Conservation (phyloP, 2,113 vertebrate genomes). For the Odobenus rosmarus region DNA sequence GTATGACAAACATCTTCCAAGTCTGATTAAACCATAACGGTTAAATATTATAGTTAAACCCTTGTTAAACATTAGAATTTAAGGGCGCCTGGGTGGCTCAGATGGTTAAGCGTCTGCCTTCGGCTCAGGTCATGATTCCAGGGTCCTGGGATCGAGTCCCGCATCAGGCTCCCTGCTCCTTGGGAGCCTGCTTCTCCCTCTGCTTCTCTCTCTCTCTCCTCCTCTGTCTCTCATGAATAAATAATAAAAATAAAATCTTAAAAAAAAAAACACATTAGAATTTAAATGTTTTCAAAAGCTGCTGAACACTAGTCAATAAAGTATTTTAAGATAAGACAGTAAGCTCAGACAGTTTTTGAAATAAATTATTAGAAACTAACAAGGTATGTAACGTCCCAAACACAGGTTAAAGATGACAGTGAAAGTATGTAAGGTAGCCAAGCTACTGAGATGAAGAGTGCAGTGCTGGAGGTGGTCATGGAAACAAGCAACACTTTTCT, state of each 20-base stretch:
- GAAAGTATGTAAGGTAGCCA: background rate
- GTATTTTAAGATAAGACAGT: background rate
- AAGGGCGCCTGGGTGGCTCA: too few relatives aligned
- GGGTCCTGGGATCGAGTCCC: too few relatives aligned
- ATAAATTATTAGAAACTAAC: slow-evolving; percentile 16
- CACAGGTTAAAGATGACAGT: background rate
- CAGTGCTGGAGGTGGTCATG: background rate
- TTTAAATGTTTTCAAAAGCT: slow-evolving; percentile 16
- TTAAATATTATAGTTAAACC: background rate
- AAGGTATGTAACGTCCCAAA: background rate
- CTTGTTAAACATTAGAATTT: background rate
- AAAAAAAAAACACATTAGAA: too few relatives aligned
- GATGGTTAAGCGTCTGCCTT: too few relatives aligned
- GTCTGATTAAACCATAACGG: background rate
- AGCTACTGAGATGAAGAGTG: background rate
- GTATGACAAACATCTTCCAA: background rate
- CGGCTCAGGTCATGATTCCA: too few relatives aligned
- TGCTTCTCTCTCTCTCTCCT: too few relatives aligned
- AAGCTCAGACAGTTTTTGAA: background rate
- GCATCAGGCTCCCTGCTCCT: too few relatives aligned
- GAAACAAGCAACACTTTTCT: background rate
- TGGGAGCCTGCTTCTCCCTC: too few relatives aligned
- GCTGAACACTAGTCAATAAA: slow-evolving; percentile 17
- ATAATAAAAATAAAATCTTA: too few relatives aligned
- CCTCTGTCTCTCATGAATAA: too few relatives aligned